Conservation (phyloP, 2,113 vertebrate genomes). For the Pimephales promelas region DNA sequence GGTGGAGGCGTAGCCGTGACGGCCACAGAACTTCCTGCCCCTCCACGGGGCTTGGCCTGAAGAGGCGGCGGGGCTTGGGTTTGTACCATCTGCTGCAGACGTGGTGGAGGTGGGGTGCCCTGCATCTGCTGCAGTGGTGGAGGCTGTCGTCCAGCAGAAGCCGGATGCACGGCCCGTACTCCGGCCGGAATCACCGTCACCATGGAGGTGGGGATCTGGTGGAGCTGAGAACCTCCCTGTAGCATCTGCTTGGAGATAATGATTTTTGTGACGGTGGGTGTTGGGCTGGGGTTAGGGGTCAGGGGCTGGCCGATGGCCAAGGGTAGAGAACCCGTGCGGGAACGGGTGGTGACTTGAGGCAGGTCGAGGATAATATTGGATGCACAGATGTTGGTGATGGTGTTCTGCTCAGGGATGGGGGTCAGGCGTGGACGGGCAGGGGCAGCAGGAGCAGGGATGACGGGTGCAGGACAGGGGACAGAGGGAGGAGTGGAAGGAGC, state of each 20-base stretch:
- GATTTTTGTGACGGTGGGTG: constrained; percentile 83
- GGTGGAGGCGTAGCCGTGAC: constrained; percentile 76
- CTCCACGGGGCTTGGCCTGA: constrained; percentile 77
- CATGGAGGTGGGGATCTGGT: constrained; percentile 73
- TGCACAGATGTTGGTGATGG: constrained; percentile 82
- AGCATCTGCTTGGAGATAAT: constrained; percentile 85
- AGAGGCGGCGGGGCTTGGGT: constrained; percentile 75
- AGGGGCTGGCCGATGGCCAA: constrained; percentile 65
- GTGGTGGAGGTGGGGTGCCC: constrained; percentile 76
- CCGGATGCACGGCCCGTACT: constrained; percentile 71
- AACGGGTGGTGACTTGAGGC: constrained; percentile 76
- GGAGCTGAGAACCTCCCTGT: constrained; percentile 66
- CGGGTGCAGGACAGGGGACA: constrained; percentile 46
- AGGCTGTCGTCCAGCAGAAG: constrained; percentile 78
- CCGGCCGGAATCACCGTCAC: constrained; percentile 82
- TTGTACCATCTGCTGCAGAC: constrained; percentile 78
- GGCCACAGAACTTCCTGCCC: constrained; percentile 48
- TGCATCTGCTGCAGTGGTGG: constrained; percentile 86
- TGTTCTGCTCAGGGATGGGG: constrained; percentile 74
- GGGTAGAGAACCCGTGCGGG: constrained; percentile 70
- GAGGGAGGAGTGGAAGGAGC: constrained; percentile 9
- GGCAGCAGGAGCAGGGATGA: constrained; percentile 62
- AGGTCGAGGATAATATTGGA: constrained; percentile 81
- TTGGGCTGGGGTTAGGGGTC: constrained; percentile 51
- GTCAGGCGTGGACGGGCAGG: constrained; percentile 17